Conservation (phyloP, 2,797 vertebrate species). For the Tachyglossus aculeatus region DNA sequence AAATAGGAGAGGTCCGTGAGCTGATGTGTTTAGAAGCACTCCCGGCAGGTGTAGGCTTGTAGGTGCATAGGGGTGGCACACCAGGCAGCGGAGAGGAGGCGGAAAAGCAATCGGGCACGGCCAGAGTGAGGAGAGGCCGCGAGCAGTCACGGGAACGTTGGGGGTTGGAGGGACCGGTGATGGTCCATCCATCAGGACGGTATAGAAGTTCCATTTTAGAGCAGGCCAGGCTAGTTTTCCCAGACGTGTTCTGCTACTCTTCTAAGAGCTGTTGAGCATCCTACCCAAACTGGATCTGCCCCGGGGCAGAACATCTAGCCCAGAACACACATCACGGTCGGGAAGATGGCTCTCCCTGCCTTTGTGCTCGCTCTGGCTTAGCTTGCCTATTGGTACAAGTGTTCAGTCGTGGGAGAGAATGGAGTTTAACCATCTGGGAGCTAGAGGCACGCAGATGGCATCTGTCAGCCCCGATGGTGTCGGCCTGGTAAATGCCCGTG, state of each 20-base stretch:
- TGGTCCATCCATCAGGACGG: too few relatives aligned
- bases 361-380: not conserved
- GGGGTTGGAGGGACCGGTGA: too few relatives aligned
- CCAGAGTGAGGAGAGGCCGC: not conserved
- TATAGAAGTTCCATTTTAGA: not conserved
- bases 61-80: too few relatives aligned
- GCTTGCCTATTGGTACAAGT: not conserved
- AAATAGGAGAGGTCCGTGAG: too few relatives aligned
- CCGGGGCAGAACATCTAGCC: not conserved
- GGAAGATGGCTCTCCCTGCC: not conserved
- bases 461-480: too few relatives aligned
- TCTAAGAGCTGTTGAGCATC: not conserved
- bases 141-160: too few relatives aligned
- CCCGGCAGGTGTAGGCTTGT: too few relatives aligned
- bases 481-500: conserved; percentile 2
- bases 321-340: not conserved
- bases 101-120: not conserved
- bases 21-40: too few relatives aligned
- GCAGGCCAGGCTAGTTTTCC: not conserved
- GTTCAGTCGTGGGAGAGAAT: not conserved
- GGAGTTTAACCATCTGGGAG: not conserved
- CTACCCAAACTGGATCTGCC: not conserved
- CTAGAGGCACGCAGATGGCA: not conserved
- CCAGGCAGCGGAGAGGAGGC: not conserved
- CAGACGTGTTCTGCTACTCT: not conserved